Percentiles rank a stretch among this genome's conserved stretches.
Evolutionary conservation across 2,888 invertebrate genomes (phyloP).

Genomic region (Meteorus cinctellus): DNA sequence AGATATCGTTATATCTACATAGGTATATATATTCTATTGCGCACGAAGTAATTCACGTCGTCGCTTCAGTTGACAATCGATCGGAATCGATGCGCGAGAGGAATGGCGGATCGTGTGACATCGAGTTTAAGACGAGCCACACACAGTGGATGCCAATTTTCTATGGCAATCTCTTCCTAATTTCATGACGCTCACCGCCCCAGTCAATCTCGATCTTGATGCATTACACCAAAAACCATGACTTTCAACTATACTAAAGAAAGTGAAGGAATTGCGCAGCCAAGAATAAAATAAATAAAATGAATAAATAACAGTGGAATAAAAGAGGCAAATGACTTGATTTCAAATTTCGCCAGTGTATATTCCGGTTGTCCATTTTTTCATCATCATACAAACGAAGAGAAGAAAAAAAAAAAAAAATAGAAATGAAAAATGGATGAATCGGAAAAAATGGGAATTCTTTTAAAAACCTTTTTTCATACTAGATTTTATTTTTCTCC

Average conservation of each 20-base stretch:
- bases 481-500: not conserved
- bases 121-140: slow-evolving; percentile 14
- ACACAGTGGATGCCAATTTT: slow-evolving; percentile 19
- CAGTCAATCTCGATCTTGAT: not conserved
- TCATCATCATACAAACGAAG: too few relatives aligned
- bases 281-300: not conserved
- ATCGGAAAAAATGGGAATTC: not conserved
- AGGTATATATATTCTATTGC: not conserved
- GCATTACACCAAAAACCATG: not conserved
- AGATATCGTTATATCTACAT: not conserved
- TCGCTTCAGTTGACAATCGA: not conserved
- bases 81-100: not conserved
- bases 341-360: too few relatives aligned
- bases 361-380: too few relatives aligned
- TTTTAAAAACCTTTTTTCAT: not conserved
- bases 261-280: not conserved
- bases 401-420: too few relatives aligned
- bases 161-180: slow-evolving; percentile 23
- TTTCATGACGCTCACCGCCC: slow-evolving; percentile 16
- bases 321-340: too few relatives aligned
- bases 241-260: not conserved
- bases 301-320: not conserved
- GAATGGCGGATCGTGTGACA: slow-evolving; percentile 10
- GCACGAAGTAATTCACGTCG: not conserved
- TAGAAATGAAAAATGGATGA: not conserved